phyloP scores from a whole-genome alignment of 2,888 invertebrate genomes.

The Drosophila setosimentum region DNA sequence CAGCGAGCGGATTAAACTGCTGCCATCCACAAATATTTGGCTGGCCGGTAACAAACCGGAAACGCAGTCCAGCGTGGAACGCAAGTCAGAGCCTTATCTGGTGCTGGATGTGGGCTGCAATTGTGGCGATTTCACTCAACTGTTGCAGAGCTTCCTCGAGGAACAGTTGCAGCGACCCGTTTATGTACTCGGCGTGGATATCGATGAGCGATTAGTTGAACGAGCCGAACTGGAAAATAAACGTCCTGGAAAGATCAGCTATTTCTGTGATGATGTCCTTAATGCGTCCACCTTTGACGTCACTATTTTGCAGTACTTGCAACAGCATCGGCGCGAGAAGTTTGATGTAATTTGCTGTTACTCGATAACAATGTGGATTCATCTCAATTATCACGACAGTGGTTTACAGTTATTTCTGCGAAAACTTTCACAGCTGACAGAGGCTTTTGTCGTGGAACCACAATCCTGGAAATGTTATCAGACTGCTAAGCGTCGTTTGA shows the following conservation, averaged over 20 bases:
- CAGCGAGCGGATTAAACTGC: conserved; percentile 88
- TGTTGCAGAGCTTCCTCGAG: conserved; percentile 62
- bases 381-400: conserved; percentile 92
- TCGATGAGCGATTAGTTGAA: conserved; percentile 90
- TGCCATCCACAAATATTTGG: conserved; percentile 86
- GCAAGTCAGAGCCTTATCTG: conserved; percentile 81
- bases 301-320: conserved; percentile 86
- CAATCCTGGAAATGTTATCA: conserved; percentile 95
- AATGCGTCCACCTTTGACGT: conserved; percentile 79
- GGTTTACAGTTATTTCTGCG: conserved; percentile 89
- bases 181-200: conserved; percentile 89
- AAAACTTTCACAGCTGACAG: conserved; percentile 86
- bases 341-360: conserved; percentile 92
- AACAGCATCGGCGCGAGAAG: conserved; percentile 82
- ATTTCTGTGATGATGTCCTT: conserved; percentile 88
- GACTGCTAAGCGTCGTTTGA: conserved; percentile 90
- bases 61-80: background rate
- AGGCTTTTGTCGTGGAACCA: conserved; percentile 90
- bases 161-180: conserved; percentile 57
- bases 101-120: conserved; percentile 89
- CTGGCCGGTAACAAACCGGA: conserved; percentile 82
- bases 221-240: conserved; percentile 88
- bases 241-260: conserved; percentile 86
- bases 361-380: conserved; percentile 96
- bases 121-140: conserved; percentile 90